phyloP scores from a whole-genome alignment of 2,888 invertebrate species.

The Perdita meconis region DNA sequence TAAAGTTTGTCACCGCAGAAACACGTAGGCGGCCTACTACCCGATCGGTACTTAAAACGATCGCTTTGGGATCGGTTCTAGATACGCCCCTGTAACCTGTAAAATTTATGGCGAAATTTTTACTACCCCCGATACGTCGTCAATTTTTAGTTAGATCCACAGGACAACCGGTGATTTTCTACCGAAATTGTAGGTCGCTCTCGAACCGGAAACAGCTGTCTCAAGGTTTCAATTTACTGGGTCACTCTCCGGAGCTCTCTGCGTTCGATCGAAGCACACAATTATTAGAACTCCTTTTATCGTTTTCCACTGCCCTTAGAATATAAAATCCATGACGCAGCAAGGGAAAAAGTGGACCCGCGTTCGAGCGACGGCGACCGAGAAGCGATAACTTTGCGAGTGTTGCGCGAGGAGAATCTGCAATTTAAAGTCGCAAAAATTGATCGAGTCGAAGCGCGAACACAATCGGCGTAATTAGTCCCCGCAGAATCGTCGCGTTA shows the following conservation, averaged over 20 bases:
- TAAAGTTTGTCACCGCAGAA: slow-evolving; percentile 54
- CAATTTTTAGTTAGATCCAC: slow-evolving; percentile 18
- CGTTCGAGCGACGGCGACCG: background rate
- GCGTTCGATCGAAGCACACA: background rate
- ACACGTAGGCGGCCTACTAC: background rate
- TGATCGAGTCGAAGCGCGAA: slow-evolving; percentile 21
- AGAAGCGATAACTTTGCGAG: background rate
- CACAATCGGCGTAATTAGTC: slow-evolving; percentile 31
- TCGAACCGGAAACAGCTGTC: background rate
- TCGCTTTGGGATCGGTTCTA: background rate
- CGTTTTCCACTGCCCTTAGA: background rate
- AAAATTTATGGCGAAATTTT: slow-evolving; percentile 59
- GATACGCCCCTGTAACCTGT: slow-evolving; percentile 8
- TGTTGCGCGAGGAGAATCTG: background rate
- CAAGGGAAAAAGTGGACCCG: background rate
- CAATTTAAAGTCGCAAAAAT: slow-evolving; percentile 36
- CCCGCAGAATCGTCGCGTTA: slow-evolving; percentile 4
- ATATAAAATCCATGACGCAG: slow-evolving; percentile 7
- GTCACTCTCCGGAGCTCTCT: background rate
- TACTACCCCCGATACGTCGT: slow-evolving; percentile 35
- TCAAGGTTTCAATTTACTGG: slow-evolving; percentile 18
- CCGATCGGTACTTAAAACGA: slow-evolving; percentile 1
- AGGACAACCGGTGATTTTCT: slow-evolving; percentile 36
- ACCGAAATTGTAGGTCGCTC: slow-evolving; percentile 9
- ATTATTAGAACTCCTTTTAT: slow-evolving; percentile 20